Percentiles rank a stretch among this genome's conserved stretches.
Conservation (phyloP, 2,113 vertebrate species). For the Sorex fumeus region DNA sequence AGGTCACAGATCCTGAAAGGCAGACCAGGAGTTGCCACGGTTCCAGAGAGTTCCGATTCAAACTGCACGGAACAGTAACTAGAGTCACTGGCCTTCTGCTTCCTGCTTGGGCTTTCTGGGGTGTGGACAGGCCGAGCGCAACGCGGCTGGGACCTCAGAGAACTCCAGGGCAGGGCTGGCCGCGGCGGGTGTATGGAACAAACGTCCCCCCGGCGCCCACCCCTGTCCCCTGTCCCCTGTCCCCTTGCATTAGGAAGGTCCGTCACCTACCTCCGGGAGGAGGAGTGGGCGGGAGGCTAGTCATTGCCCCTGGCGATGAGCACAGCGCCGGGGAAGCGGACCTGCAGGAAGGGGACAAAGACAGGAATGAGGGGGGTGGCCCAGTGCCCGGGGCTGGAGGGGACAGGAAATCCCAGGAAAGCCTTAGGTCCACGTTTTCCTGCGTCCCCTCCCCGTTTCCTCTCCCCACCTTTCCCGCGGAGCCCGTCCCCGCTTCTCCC, state of each 20-base stretch:
- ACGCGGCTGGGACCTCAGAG: not conserved
- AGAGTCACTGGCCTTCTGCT: not conserved
- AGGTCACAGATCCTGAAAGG: constrained; percentile 2
- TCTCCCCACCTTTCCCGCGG: not conserved
- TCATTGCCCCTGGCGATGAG: constrained; percentile 38
- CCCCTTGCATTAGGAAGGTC: not conserved
- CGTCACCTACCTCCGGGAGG: constrained; percentile 77
- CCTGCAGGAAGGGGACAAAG: constrained; percentile 54
- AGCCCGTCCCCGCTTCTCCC: not conserved
- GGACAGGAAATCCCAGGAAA: not conserved
- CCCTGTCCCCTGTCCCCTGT: not conserved
- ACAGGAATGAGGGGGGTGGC: not conserved
- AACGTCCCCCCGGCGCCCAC: not conserved
- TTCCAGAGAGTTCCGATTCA: not conserved
- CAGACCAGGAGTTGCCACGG: not conserved
- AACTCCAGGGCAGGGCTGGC: not conserved
- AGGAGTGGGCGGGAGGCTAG: constrained; percentile 39
- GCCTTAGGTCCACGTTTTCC: not conserved
- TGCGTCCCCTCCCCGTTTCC: not conserved
- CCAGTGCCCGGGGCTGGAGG: not conserved
- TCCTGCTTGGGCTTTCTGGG: not conserved
- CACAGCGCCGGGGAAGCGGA: not conserved
- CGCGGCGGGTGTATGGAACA: not conserved
- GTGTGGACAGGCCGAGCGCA: too few species aligned
- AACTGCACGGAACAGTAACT: not conserved